Percentiles rank a stretch among this genome's conserved stretches.
Evolutionary conservation across 1,140 invertebrate species (phyloP).

Genomic region (Bombus balteatus): DNA sequence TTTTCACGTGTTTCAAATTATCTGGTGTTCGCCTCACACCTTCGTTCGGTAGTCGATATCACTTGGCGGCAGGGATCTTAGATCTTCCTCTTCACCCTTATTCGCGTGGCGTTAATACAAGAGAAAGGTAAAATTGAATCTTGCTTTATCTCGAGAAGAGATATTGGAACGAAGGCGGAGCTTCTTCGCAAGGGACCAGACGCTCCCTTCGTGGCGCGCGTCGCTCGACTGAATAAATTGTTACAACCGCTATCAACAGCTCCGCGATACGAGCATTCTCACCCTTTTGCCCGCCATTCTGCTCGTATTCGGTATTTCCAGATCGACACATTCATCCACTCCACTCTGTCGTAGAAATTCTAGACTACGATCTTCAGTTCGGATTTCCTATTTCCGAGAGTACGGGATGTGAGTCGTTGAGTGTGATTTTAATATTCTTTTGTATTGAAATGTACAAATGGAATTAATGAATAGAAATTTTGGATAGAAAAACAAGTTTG

Average conservation of each 20-base stretch:
- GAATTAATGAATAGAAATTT: not conserved
- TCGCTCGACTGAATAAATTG: conserved; percentile 75
- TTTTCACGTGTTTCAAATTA: conserved; percentile 57
- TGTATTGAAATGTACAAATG: not conserved
- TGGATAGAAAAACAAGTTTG: not conserved
- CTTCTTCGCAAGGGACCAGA: conserved; percentile 57
- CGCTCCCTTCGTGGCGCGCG: conserved; percentile 58
- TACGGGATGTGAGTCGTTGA: not conserved
- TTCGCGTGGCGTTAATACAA: conserved; percentile 52
- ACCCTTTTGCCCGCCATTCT: not conserved
- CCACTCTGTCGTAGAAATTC: not conserved
- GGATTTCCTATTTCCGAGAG: not conserved
- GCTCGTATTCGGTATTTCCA: conserved; percentile 5
- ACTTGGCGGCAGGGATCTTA: conserved; percentile 59
- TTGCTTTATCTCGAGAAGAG: conserved; percentile 73
- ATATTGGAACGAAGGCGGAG: conserved; percentile 62
- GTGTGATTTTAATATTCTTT: not conserved
- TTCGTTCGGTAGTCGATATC: conserved; percentile 54
- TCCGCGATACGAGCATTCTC: conserved; percentile 46
- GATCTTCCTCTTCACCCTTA: conserved; percentile 55
- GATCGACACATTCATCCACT: conserved; percentile 27
- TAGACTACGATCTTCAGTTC: not conserved
- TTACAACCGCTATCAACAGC: conserved; percentile 70
- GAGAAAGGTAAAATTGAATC: conserved; percentile 79
- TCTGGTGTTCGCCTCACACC: conserved; percentile 50